Base-by-base conservation (phyloP, 2,797 vertebrate genomes). In the Australoheros facetus region DNA sequence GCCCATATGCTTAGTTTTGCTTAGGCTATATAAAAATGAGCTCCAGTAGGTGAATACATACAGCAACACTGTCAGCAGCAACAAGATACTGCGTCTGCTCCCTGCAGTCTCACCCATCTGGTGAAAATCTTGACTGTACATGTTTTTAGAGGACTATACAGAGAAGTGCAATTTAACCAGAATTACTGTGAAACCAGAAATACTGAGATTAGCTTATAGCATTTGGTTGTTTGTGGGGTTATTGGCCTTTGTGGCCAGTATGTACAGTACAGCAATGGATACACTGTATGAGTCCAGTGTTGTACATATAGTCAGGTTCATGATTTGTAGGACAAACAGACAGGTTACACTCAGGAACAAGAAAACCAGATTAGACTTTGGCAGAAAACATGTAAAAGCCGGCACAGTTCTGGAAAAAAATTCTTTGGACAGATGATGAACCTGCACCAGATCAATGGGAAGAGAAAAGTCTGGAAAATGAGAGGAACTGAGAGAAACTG, bases 51-150 rank as follows among this genome's bases (percentile, higher is more conserved):
- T 51, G 64, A 69, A 51, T 69, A 69, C 42, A 69, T n/a, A 7
- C 7, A 32, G 55, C 28, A 73, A 26, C 48, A 60, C 1, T 59
- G 26, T 71, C 21, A 71, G 28, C 19, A 56, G 23, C 12, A 77
- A 58, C 55, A 56, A 64, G 42, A 59, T 66, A 56, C 59, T 19
- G 64, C 19, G 53, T 62, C 28, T 58, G 66, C 64, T 75, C 59
- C 80, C 79, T 71, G 77, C 79, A 70, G 82, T 58, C 66, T 30
- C 53, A 76, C 51, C 73, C 81, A 89, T 84, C 83, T 85, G 81
- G 5, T 75, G 56, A 59, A 23, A 75, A 77, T 55, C 60, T 60
- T 54, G 26, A 48, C 13, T 37, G 6, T 28, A 70, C 7, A 16
- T 66, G 21, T 17, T 16, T 71, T 69, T 26, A 69, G 30, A 59